Evolutionary conservation across 2,888 invertebrate genomes (phyloP), one percentile per base, ranked within the genome.

Genomic region (Uloborus plumipes): DNA sequence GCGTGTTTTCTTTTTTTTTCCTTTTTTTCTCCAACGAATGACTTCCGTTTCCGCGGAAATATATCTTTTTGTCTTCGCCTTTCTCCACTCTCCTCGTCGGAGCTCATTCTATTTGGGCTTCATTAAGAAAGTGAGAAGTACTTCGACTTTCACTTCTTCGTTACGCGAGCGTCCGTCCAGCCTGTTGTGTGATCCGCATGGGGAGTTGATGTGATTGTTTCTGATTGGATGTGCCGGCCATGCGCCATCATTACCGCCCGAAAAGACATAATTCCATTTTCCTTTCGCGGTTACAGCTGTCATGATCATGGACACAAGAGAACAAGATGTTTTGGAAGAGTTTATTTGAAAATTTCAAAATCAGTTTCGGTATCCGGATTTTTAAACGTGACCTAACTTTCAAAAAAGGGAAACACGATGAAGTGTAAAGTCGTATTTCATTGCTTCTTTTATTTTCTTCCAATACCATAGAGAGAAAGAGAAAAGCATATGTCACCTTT

Each of bases 31-130:
- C 53, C 18, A 61, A n/a, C 69, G 69, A 39, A 58, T 69, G 69
- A 69, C 69, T 80, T 80, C 80, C 78, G 78, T 71, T 71, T 78
- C 71, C 62, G 73, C 47, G 15, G 65, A 65, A 65, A 49, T 26
- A 20, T 14, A 18, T 49, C n/a, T 65, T 65, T 65, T 65, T 20
- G 16, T 9, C 55, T 20, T 55, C 20, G 20, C 18, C 9, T 15
- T 39, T 59, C 20, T 49, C 16, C 15, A 6, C 14, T 3, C 49
- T 18, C 50, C 22, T 16, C 14, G 18, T 55, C 73, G 18, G 7
- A 51, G 14, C 18, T 75, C 66, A 61, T 75, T 69, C 69, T 76
- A 69, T 76, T 76, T 64, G 62, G 62, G 69, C 69, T 76, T 76
- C 69, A 76, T 76, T 76, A 76, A 62, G 61, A 76, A 69, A 62